Evolutionary conservation across 1,140 invertebrate genomes (phyloP), one percentile per base, ranked within the genome.

Genomic region (Luehdorfia chinensis): DNA sequence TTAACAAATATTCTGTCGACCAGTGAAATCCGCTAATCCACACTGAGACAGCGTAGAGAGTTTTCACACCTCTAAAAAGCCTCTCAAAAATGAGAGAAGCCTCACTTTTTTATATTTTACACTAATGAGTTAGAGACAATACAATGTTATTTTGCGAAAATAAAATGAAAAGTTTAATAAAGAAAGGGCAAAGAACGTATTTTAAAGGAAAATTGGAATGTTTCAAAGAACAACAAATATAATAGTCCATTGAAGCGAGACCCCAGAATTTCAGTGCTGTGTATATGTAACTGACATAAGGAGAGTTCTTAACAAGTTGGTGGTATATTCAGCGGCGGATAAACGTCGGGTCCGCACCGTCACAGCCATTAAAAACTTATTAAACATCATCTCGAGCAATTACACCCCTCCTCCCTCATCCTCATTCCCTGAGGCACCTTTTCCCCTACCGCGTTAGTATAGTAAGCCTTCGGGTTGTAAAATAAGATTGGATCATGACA

Each of bases 321-420:
- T 63, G 54, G 57, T 69, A 54, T 65, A 66, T 72, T 70, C 57
- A 65, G 68, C 54, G 49, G 57, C 50, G 63, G 59, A 66, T 79
- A 73, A 75, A 64, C 65, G 63, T 37, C 55, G 58, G 62, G 62
- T 60, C 60, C 73, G 77, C 67, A 59, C 62, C 74, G 72, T 73
- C 65, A 70, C 68, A 75, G 78, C 87, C 84, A 89, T 89, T 89
- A 89, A 89, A 89, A 89, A 89, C 84, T 88, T 87, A 88, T 89
- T 89, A 88, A 89, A 89, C 84, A 88, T 88, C 87, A 88, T 88
- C 87, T 88, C 87, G 74, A 75, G 73, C 87, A 88, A 88, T 88
- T 88, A 88, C 81, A 53, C 59, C 51, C 56, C 41, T 61, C 44
- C 25, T 52, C 28, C 37, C 31, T 27, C 37, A 13, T 41, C 41